These are phyloP conservation scores for Deilephila elpenor DNA, from an alignment of 2,888 invertebrate genomes.

Conservation along the genomic window DNA sequence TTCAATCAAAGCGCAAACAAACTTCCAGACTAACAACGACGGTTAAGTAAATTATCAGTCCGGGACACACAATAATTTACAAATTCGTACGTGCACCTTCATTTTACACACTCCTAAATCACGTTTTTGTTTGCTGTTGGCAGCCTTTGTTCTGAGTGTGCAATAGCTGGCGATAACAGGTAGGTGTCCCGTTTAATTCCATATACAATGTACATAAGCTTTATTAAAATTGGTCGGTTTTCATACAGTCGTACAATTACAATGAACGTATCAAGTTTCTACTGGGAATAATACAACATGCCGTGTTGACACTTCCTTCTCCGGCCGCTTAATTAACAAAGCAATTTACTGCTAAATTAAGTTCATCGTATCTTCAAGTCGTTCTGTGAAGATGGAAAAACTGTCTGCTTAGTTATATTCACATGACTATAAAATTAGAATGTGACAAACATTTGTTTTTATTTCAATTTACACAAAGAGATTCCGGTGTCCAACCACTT, in stretches of 20 bases:
- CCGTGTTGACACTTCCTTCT: slow-evolving; percentile 29
- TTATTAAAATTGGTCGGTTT: slow-evolving; percentile 39
- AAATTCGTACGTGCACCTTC: slow-evolving; percentile 59
- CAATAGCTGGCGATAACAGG: slow-evolving; percentile 51
- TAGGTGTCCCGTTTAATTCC: slow-evolving; percentile 35
- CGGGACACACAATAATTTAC: slow-evolving; percentile 32
- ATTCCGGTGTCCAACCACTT: too few species aligned
- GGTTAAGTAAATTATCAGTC: slow-evolving; percentile 10
- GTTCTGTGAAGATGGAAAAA: slow-evolving; percentile 5
- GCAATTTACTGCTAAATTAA: slow-evolving; percentile 26
- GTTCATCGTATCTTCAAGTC: slow-evolving; percentile 15
- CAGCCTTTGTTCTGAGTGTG: slow-evolving; percentile 65
- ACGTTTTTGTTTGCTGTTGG: slow-evolving; percentile 70
- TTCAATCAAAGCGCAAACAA: background rate
- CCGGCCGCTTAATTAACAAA: slow-evolving; percentile 30
- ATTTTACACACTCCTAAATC: slow-evolving; percentile 70
- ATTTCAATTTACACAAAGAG: too few species aligned
- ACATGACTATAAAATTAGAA: background rate
- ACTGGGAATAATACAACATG: slow-evolving; percentile 31
- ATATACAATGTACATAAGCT: slow-evolving; percentile 24
- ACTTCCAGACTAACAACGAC: background rate
- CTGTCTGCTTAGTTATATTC: background rate
- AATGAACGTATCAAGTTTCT: slow-evolving; percentile 28
- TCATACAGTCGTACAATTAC: slow-evolving; percentile 35
- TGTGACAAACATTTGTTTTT: too few species aligned